Conservation (phyloP, 1,140 invertebrate genomes). For the Contarinia nasturtii region DNA sequence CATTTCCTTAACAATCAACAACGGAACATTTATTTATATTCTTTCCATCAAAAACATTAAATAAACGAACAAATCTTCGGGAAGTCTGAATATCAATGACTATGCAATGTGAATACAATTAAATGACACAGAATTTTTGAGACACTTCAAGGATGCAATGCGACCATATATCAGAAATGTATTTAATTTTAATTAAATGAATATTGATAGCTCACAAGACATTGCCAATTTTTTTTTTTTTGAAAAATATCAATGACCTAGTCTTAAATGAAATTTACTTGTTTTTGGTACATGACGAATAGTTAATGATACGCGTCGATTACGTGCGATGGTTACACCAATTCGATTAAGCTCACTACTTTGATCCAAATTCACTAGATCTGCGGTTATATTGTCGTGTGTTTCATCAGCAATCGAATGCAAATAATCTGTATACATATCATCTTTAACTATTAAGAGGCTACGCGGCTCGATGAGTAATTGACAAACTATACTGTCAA, state of each 20-base stretch:
- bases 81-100: no score
- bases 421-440: conserved; percentile 67
- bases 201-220: no score
- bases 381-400: conserved; percentile 46
- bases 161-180: no score
- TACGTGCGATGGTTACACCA: conserved; percentile 36
- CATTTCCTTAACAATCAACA: no score
- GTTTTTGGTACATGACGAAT: conserved; percentile 87
- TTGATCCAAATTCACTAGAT: conserved; percentile 44
- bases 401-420: conserved; percentile 71
- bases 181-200: no score
- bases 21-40: no score
- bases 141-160: no score
- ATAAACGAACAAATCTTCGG: no score
- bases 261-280: conserved; percentile 51
- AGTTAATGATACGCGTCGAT: conserved; percentile 73
- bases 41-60: no score
- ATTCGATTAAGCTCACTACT: conserved; percentile 31
- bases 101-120: no score
- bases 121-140: no score
- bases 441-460: conserved; percentile 65
- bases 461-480: conserved; percentile 74
- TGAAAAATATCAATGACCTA: conserved; percentile 18
- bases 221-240: no score
- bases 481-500: conserved; percentile 29